phyloP scores from a whole-genome alignment of 2,888 invertebrate genomes.

The Subacronicta megacephala region DNA sequence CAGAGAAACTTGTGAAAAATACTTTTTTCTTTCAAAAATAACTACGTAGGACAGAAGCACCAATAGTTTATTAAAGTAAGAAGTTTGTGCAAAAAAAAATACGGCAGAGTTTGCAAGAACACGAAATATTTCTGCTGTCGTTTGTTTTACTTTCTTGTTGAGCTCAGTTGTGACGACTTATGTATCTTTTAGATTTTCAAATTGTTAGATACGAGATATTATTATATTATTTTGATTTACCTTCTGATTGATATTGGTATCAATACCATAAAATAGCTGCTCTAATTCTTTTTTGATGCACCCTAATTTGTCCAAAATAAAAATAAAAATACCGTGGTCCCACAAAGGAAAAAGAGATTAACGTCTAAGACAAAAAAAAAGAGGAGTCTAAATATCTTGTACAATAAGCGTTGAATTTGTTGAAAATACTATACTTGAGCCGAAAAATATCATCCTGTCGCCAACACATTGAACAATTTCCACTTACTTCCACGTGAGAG shows the following conservation, averaged over 20 bases:
- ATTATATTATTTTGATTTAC: no score
- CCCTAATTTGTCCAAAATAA: no score
- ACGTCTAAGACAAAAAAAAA: not conserved
- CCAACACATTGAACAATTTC: constrained; percentile 63
- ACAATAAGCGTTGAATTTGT: constrained; percentile 25
- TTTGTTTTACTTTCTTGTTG: constrained; percentile 25
- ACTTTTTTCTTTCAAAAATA: constrained; percentile 43
- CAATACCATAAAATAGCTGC: no score
- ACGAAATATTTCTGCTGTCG: constrained; percentile 39
- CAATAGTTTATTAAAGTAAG: constrained; percentile 60
- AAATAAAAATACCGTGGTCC: no score
- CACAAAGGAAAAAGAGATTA: not conserved
- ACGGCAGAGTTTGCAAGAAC: constrained; percentile 28
- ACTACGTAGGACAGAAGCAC: constrained; percentile 40
- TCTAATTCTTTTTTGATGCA: no score
- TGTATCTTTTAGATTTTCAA: constrained; percentile 2
- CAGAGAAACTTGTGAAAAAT: constrained; percentile 51
- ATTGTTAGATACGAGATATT: no score
- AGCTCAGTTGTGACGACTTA: constrained; percentile 26
- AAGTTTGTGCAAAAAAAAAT: constrained; percentile 50
- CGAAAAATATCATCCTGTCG: constrained; percentile 60
- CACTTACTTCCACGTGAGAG: constrained; percentile 66
- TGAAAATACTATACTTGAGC: constrained; percentile 54
- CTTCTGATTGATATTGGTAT: no score
- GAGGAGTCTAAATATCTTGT: constrained; percentile 6